phyloP scores from a whole-genome alignment of 2,113 vertebrate species.

The Cricetomys ansorgei region DNA sequence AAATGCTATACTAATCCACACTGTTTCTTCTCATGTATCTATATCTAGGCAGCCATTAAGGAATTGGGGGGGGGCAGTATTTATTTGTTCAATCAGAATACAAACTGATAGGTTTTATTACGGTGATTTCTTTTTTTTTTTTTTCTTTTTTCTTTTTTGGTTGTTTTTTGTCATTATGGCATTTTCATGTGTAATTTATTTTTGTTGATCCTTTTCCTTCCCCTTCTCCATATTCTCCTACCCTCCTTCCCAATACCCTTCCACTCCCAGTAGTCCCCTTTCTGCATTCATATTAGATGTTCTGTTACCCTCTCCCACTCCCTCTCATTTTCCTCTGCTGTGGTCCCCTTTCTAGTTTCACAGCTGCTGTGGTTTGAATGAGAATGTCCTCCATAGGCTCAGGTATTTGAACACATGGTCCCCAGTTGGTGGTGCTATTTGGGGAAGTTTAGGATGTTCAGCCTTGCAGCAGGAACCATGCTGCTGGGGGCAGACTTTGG shows the following conservation, averaged over 20 bases:
- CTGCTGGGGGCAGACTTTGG: too few species aligned
- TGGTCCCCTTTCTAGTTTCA: background rate
- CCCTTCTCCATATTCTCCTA: background rate
- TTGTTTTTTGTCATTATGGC: too few species aligned
- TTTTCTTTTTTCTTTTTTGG: too few species aligned
- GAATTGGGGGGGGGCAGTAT: background rate
- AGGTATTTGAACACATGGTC: background rate
- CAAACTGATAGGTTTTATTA: background rate
- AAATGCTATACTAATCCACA: background rate
- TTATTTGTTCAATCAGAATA: background rate
- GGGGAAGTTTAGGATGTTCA: background rate
- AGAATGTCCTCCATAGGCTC: background rate
- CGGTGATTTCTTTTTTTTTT: too few species aligned
- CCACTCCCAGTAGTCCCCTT: background rate
- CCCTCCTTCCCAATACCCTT: background rate
- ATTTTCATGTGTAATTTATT: background rate
- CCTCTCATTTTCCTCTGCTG: background rate
- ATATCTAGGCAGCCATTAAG: background rate
- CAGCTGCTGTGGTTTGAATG: background rate
- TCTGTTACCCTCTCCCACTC: background rate
- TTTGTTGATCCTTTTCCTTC: background rate
- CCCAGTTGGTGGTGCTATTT: background rate
- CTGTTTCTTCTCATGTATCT: background rate
- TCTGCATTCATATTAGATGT: background rate
- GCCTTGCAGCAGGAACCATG: background rate